A percentile compares a stretch with the other conserved stretches of the same genome.
Conservation (phyloP, 2,797 vertebrate species). For the Galagoides demidoff region DNA sequence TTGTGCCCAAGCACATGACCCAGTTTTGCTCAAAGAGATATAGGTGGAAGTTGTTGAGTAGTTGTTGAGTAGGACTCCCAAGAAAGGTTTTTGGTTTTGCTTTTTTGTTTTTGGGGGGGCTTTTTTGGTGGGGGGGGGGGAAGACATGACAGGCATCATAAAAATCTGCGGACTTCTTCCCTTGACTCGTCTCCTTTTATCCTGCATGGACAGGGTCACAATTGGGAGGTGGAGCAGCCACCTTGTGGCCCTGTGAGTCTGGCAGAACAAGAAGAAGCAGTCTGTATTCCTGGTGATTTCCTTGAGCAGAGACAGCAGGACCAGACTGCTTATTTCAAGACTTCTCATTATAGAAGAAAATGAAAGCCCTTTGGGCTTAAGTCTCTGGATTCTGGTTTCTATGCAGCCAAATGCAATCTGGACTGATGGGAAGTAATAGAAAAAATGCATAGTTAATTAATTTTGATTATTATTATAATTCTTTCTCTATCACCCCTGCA, state of each 20-base stretch:
- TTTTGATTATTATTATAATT: neutral
- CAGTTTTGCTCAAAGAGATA: neutral
- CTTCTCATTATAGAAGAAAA: neutral
- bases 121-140: neutral
- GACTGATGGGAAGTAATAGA: neutral
- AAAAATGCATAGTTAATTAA: neutral
- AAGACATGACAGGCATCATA: neutral
- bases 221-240: neutral
- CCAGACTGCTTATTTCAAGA: neutral
- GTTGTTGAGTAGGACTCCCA: neutral
- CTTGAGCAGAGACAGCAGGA: neutral
- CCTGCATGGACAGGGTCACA: neutral
- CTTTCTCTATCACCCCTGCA: neutral
- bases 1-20: neutral
- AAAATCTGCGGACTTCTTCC: neutral
- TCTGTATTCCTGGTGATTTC: neutral
- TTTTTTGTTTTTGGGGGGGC: neutral
- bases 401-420: neutral
- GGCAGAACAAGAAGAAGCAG: neutral
- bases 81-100: neutral
- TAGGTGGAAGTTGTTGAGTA: neutral
- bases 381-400: neutral
- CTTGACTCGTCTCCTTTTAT: neutral
- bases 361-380: conserved; percentile 1
- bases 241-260: neutral